These are phyloP conservation scores for Petrocephalus microphthalmus DNA, from an alignment of 2,113 vertebrate species.

Conservation along the genomic window DNA sequence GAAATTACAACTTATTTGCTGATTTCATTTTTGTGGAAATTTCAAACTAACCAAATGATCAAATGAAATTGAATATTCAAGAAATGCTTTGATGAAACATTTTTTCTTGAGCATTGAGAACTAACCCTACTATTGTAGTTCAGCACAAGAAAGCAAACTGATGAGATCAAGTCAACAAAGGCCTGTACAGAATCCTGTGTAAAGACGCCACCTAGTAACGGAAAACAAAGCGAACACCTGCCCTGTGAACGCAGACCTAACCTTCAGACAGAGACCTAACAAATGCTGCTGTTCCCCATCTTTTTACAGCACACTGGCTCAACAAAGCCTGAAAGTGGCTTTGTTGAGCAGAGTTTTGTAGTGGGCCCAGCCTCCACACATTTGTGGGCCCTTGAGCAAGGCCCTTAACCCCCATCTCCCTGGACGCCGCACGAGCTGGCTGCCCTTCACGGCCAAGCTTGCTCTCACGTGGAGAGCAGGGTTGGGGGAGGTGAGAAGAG, in stretches of 20 bases:
- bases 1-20: neutral
- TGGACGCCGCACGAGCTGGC: too few species aligned
- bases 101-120: slow-evolving; percentile 26
- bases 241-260: slow-evolving; percentile 51
- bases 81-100: neutral
- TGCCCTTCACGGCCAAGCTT: too few species aligned
- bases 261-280: slow-evolving; percentile 55
- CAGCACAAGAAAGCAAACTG: slow-evolving; percentile 68
- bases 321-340: slow-evolving; percentile 56
- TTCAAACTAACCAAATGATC: neutral
- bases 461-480: too few species aligned
- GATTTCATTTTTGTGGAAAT: neutral
- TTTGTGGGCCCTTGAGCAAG: too few species aligned
- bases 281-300: slow-evolving; percentile 23
- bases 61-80: neutral
- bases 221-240: slow-evolving; percentile 43
- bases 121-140: slow-evolving; percentile 66
- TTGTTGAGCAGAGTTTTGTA: too few species aligned
- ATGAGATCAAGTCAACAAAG: slow-evolving; percentile 55
- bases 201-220: slow-evolving; percentile 40
- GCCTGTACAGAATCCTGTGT: slow-evolving; percentile 38
- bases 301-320: slow-evolving; percentile 45
- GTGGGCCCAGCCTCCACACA: too few species aligned
- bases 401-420: too few species aligned
- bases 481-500: too few species aligned